Percentiles rank a stretch among this genome's conserved stretches.
Evolutionary conservation across 2,113 vertebrate species (phyloP).

Genomic region (Ellobius talpinus): DNA sequence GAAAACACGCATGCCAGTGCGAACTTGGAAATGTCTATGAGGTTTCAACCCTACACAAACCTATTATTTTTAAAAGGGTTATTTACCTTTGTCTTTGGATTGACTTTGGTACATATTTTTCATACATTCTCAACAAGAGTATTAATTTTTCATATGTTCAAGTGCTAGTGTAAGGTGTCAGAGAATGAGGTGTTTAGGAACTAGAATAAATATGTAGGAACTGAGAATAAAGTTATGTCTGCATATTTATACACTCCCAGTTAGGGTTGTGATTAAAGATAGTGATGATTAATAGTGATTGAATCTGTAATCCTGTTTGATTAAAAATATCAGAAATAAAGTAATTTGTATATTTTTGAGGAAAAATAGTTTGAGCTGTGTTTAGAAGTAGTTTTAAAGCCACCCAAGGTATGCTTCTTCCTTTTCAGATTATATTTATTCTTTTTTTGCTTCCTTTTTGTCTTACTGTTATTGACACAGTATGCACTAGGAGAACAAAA

Average conservation of each 20-base stretch:
- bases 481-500: constrained; percentile 69
- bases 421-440: constrained; percentile 46
- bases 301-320: background rate
- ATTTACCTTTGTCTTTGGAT: background rate
- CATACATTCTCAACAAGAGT: background rate
- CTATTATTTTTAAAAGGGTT: background rate
- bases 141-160: background rate
- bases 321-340: constrained; percentile 25
- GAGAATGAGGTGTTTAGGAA: background rate
- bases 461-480: constrained; percentile 72
- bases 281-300: background rate
- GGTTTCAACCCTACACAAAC: background rate
- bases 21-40: background rate
- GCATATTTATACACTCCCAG: background rate
- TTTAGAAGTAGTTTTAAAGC: background rate
- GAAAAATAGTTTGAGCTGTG: background rate
- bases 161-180: background rate
- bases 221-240: constrained; percentile 27
- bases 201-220: constrained; percentile 7
- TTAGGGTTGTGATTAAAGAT: background rate
- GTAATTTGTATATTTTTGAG: background rate
- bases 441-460: background rate
- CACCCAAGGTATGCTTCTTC: background rate
- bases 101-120: background rate
- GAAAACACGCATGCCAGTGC: background rate